Evolutionary conservation across 1,140 invertebrate genomes (phyloP).

Genomic region (Potamilus streckersoni): DNA sequence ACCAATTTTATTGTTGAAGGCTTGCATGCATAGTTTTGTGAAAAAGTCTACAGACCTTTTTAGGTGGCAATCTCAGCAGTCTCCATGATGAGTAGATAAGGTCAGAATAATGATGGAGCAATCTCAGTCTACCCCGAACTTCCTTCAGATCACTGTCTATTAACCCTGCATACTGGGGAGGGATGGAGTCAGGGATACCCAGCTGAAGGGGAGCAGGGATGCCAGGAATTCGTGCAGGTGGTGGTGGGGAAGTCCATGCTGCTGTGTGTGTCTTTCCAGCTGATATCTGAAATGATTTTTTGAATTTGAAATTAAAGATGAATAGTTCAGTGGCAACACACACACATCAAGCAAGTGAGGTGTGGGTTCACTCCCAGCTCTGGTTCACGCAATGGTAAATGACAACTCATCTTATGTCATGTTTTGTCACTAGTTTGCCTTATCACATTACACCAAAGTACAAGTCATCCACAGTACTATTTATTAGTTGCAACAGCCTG

Average conservation of each 20-base stretch:
- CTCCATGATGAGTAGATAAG: constrained; percentile 76
- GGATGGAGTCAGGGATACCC: constrained; percentile 71
- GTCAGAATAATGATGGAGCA: constrained; percentile 76
- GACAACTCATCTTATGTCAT: too few relatives aligned
- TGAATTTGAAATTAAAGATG: background rate
- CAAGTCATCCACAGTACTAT: too few relatives aligned
- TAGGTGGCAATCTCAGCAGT: constrained; percentile 70
- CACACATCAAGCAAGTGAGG: too few relatives aligned
- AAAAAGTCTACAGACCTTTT: constrained; percentile 33
- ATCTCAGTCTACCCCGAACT: constrained; percentile 72
- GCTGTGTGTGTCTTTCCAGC: constrained; percentile 76
- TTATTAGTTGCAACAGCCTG: too few relatives aligned
- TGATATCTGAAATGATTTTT: constrained; percentile 68
- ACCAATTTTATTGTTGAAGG: background rate
- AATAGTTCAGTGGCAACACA: too few relatives aligned
- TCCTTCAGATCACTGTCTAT: constrained; percentile 70
- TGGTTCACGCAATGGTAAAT: too few relatives aligned
- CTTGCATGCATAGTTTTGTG: background rate
- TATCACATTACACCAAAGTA: too few relatives aligned
- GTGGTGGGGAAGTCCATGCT: constrained; percentile 75
- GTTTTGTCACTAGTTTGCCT: too few relatives aligned
- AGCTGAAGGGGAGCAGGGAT: constrained; percentile 70
- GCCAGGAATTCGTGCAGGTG: constrained; percentile 69
- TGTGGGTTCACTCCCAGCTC: too few relatives aligned
- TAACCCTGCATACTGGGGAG: constrained; percentile 73